phyloP scores from a whole-genome alignment of 2,797 vertebrate species.

The Hafferia zeledoni region DNA sequence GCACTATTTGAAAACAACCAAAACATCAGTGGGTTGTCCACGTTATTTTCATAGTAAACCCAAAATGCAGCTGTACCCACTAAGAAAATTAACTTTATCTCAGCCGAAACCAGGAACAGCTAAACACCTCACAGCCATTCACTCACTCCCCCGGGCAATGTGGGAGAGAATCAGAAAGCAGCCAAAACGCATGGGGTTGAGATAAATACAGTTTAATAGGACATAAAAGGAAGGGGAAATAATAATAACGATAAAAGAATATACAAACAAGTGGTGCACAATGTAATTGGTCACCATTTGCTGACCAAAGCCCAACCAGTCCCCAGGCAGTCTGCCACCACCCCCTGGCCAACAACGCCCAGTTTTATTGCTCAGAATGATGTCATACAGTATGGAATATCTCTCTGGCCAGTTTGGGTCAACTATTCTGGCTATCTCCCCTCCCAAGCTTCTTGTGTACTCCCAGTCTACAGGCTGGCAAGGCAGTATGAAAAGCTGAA shows the following conservation, averaged over 20 bases:
- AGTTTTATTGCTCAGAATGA: background rate
- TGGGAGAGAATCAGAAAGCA: background rate
- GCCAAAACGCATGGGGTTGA: background rate
- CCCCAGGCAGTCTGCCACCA: background rate
- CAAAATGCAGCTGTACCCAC: background rate
- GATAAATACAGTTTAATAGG: background rate
- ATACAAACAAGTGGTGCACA: background rate
- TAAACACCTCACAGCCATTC: background rate
- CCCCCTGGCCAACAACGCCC: background rate
- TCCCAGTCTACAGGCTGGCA: background rate
- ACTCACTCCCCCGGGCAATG: background rate
- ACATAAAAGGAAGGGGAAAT: background rate
- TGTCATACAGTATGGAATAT: background rate
- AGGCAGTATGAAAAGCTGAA: background rate
- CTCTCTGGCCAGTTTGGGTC: background rate
- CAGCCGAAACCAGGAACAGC: background rate
- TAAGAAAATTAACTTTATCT: background rate
- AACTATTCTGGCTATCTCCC: background rate
- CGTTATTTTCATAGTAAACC: background rate
- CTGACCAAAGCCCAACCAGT: background rate
- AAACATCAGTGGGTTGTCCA: background rate
- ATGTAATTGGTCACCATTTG: background rate
- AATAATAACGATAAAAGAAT: background rate
- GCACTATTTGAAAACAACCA: background rate
- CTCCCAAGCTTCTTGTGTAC: background rate